Percentiles rank a stretch among this genome's conserved stretches.
phyloP scores from a whole-genome alignment of 2,113 vertebrate genomes.

The Chelonoidis abingdonii region DNA sequence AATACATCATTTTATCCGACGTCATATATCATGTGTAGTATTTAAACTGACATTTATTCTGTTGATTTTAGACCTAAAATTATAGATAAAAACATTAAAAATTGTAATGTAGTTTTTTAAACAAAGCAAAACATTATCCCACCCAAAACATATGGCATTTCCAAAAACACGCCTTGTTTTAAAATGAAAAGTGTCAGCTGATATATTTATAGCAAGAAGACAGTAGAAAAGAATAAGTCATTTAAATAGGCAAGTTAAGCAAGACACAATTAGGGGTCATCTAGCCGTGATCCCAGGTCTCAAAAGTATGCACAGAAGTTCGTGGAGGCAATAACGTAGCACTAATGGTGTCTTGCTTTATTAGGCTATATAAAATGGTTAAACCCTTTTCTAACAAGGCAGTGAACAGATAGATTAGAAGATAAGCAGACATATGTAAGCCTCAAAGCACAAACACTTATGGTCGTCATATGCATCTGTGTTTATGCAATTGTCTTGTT shows the following conservation, averaged over 20 bases:
- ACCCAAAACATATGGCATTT: background rate
- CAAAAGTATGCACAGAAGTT: background rate
- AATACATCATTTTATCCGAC: background rate
- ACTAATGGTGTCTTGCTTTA: background rate
- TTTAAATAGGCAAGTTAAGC: background rate
- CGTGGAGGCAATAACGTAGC: background rate
- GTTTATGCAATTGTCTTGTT: background rate
- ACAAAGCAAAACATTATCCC: background rate
- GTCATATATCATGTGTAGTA: background rate
- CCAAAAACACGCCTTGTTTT: background rate
- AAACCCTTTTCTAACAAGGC: background rate
- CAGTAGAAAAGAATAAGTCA: background rate
- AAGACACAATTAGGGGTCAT: background rate
- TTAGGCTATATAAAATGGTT: background rate
- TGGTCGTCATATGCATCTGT: background rate
- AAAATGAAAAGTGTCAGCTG: background rate
- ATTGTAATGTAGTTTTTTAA: background rate
- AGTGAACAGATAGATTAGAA: background rate
- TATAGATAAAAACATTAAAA: background rate
- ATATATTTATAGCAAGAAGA: background rate
- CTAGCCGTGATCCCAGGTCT: background rate
- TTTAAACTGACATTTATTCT: background rate
- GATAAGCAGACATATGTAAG: background rate
- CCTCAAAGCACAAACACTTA: background rate
- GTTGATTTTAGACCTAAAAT: background rate